Conservation (phyloP, 2,113 vertebrate species). For the Osmerus mordax region DNA sequence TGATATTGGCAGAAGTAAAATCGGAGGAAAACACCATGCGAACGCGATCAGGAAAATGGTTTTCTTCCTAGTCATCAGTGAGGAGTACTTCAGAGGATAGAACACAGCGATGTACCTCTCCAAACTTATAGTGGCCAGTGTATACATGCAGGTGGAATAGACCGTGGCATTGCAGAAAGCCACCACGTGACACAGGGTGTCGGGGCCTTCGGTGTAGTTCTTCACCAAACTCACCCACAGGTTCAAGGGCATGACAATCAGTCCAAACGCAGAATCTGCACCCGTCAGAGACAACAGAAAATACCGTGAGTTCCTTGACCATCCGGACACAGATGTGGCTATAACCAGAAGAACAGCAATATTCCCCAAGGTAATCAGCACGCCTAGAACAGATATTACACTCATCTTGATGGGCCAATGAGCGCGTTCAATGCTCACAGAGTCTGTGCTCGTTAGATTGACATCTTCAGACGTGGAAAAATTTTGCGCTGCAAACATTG, state of each 20-base stretch:
- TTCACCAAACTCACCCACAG: constrained; percentile 73
- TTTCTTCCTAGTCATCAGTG: constrained; percentile 69
- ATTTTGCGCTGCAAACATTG: constrained; percentile 56
- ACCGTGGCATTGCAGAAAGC: constrained; percentile 76
- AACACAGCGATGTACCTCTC: constrained; percentile 79
- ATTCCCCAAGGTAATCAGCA: constrained; percentile 77
- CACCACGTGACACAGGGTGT: constrained; percentile 74
- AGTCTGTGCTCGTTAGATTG: constrained; percentile 47
- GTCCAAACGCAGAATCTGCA: constrained; percentile 76
- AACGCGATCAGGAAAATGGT: constrained; percentile 70
- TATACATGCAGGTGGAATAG: constrained; percentile 80
- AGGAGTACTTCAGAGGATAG: constrained; percentile 74
- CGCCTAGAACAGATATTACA: constrained; percentile 71
- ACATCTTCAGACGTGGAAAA: constrained; percentile 37
- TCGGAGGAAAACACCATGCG: constrained; percentile 76
- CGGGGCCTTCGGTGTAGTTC: constrained; percentile 66
- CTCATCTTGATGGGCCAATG: constrained; percentile 70
- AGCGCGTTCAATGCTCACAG: constrained; percentile 43
- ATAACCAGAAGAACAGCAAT: constrained; percentile 75
- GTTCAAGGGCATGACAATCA: constrained; percentile 82
- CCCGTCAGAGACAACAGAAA: constrained; percentile 78
- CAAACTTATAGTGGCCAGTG: constrained; percentile 75
- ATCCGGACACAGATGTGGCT: constrained; percentile 76
- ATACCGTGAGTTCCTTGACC: constrained; percentile 78
- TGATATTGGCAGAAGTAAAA: constrained; percentile 70